phyloP scores from a whole-genome alignment of 2,797 vertebrate genomes.

The Spizella passerina region DNA sequence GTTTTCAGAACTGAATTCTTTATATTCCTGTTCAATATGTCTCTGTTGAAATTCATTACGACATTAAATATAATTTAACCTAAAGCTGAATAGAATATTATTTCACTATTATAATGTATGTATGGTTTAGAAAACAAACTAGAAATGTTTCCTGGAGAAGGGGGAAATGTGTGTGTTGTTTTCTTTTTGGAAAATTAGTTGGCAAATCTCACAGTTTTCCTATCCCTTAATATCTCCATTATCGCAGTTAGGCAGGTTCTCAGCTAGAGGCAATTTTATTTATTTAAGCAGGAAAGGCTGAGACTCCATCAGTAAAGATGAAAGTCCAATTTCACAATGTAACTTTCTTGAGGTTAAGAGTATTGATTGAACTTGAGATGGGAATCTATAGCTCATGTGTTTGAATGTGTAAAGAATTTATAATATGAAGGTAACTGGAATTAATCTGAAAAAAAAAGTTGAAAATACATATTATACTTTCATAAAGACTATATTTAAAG shows the following conservation, averaged over 20 bases:
- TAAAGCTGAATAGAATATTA: neutral
- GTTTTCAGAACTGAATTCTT: neutral
- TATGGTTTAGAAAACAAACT: neutral
- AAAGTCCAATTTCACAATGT: neutral
- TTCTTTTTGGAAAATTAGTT: neutral
- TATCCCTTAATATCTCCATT: neutral
- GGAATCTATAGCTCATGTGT: neutral
- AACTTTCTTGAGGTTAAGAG: neutral
- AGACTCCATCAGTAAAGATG: neutral
- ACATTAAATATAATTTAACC: neutral
- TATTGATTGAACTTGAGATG: neutral
- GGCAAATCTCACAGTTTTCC: neutral
- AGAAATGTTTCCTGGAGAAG: neutral
- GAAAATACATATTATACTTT: neutral
- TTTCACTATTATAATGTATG: fast-evolving
- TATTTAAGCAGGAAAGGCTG: neutral
- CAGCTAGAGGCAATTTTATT: neutral
- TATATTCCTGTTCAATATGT: neutral
- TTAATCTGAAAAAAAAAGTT: neutral
- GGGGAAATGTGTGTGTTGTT: neutral
- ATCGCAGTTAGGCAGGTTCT: neutral
- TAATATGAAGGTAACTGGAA: neutral
- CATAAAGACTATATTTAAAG: neutral
- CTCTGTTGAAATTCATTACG: neutral
- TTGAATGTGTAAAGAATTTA: neutral